phyloP scores from a whole-genome alignment of 2,888 invertebrate genomes.

The Keiferia lycopersicella region DNA sequence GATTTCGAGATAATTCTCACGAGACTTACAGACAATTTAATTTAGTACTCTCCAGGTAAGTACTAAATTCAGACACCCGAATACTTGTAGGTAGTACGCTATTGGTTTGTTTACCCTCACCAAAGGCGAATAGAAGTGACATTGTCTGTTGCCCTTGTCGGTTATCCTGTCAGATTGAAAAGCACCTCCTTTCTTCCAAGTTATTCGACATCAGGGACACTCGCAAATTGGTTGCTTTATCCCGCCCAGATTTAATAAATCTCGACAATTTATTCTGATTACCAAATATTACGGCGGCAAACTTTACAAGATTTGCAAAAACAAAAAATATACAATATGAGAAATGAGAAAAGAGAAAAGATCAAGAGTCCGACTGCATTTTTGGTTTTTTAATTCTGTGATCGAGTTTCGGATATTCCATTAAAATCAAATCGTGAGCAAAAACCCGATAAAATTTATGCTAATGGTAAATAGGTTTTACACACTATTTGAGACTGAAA shows the following conservation, averaged over 20 bases:
- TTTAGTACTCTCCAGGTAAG: conserved; percentile 37
- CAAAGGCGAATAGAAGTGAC: conserved; percentile 75
- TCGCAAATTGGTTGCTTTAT: conserved; percentile 39
- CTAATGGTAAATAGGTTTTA: no score
- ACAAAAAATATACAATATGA: background rate
- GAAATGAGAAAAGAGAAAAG: no score
- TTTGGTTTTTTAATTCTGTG: no score
- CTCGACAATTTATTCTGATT: conserved; percentile 31
- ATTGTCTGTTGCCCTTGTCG: conserved; percentile 66
- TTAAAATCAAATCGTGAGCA: no score
- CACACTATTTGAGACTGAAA: no score
- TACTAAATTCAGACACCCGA: no score
- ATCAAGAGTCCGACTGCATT: no score
- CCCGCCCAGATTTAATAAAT: conserved; percentile 30
- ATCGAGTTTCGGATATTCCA: no score
- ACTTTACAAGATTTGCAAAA: background rate
- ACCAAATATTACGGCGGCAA: conserved; percentile 24
- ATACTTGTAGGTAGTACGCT: background rate
- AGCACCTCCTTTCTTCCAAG: conserved; percentile 36
- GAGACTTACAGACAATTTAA: conserved; percentile 37
- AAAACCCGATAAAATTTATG: no score
- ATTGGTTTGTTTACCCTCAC: conserved; percentile 63
- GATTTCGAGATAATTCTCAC: no score
- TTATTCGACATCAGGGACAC: conserved; percentile 33
- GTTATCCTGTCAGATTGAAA: conserved; percentile 43